Percentiles rank a stretch among this genome's conserved stretches.
Conservation (phyloP, 2,797 vertebrate species). For the Hippocampus kuda region DNA sequence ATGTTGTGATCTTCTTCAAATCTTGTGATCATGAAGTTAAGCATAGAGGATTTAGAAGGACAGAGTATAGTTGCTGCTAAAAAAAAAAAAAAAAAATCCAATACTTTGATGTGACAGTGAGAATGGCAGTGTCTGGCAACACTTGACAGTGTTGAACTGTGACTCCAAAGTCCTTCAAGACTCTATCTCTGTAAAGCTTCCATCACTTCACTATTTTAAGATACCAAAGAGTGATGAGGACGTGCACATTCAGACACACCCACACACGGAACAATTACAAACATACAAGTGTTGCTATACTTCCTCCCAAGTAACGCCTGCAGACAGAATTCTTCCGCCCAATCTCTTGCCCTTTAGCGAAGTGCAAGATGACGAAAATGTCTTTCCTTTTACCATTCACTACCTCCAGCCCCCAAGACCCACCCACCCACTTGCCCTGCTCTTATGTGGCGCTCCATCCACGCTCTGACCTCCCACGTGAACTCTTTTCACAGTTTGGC, state of each 20-base stretch:
- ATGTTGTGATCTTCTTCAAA: no score
- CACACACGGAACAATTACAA: constrained; percentile 27
- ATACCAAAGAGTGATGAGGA: constrained; percentile 38
- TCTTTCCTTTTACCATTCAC: constrained; percentile 66
- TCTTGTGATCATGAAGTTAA: constrained; percentile 21
- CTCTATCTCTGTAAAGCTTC: constrained; percentile 58
- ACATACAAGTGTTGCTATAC: constrained; percentile 14
- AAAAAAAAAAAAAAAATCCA: constrained; percentile 34
- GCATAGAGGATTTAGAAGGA: constrained; percentile 37
- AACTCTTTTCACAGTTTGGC: constrained; percentile 54
- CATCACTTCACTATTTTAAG: constrained; percentile 72
- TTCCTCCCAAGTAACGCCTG: constrained; percentile 22
- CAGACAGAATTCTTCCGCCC: constrained; percentile 34
- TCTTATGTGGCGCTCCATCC: constrained; percentile 62
- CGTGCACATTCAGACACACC: constrained; percentile 4
- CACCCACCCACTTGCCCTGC: constrained; percentile 47
- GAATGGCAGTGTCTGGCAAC: constrained; percentile 57
- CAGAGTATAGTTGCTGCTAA: constrained; percentile 35
- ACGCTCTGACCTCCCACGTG: constrained; percentile 62
- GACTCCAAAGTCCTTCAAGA: constrained; percentile 52
- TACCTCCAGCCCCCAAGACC: background rate
- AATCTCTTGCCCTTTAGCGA: constrained; percentile 54
- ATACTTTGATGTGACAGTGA: constrained; percentile 59
- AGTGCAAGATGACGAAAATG: constrained; percentile 61
- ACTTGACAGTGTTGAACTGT: constrained; percentile 60